Base-by-base conservation (phyloP, 2,113 vertebrate species). In the Paracanthobrama guichenoti region DNA sequence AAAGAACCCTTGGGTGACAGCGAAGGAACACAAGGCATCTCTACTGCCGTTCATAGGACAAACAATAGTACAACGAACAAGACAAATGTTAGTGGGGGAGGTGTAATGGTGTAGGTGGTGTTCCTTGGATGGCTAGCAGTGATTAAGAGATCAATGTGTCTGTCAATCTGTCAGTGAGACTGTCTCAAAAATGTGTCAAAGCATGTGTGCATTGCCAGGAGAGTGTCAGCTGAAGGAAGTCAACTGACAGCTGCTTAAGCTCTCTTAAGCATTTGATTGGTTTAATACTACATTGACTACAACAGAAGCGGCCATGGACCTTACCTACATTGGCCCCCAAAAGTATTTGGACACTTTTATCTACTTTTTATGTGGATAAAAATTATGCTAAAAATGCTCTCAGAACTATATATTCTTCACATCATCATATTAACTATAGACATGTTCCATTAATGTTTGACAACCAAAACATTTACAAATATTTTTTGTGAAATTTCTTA, bases 161-260 rank as follows among this genome's bases (percentile, higher is more conserved):
- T 42, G n/a, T 73, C 42, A 73, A 73, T 73, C 69, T 46, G 69
- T 72, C 71, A 73, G 16, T 26, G 42, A 48, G 12, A 48, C 12
- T 24, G 35, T 57, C 10, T 57, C 18, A 22, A 76, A 57, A 7
- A 11, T 24, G 22, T 57, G 10, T 76, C 10, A 31, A 76, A 35
- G 12, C 20, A 22, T 73, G 69, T 35, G 18, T 57, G 55, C 26
- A 57, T 39, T 59, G 31, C 18, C 53, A 77, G 20, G 28, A 57
- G 12, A 42, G 5, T 72, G 69, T 46, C 42, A 72, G 6, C 69
- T 46, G 42, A 72, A 55, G 53, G 75, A 59, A 39, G 12, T 39
- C 13, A 78, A 78, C 6, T 24, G 42, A 8, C 75, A 78, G 55
- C 55, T 78, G 53, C 55, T 59, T 39, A 60, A 78, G 55, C 53